Percentiles rank a stretch among this genome's conserved stretches.
Conservation (phyloP, 2,888 invertebrate genomes). For the Malachius bipustulatus region DNA sequence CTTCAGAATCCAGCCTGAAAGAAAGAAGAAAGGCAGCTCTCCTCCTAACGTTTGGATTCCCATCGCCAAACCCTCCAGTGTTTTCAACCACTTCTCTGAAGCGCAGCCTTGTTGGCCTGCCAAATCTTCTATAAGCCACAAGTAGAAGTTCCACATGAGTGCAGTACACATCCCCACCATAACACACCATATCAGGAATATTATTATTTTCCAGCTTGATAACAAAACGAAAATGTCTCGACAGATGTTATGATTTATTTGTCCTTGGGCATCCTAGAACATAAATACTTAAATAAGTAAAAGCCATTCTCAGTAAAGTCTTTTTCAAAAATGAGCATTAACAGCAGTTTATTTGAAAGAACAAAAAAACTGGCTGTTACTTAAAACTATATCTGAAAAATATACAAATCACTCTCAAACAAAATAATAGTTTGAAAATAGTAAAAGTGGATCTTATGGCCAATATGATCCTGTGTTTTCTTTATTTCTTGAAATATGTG, state of each 20-base stretch:
- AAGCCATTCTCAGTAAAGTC: no score
- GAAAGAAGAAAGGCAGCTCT: slow-evolving; percentile 77
- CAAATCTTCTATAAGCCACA: slow-evolving; percentile 72
- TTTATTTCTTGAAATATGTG: no score
- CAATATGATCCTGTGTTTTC: no score
- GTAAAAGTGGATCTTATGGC: no score
- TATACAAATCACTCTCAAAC: no score
- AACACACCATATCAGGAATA: slow-evolving; percentile 72
- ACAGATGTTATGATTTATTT: slow-evolving; percentile 53
- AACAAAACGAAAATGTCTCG: slow-evolving; percentile 57
- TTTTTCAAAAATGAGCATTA: no score
- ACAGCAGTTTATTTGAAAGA: no score
- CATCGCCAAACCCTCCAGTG: slow-evolving; percentile 36
- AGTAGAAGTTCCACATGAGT: slow-evolving; percentile 76
- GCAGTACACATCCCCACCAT: slow-evolving; percentile 75
- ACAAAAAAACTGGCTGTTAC: no score
- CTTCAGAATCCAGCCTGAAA: slow-evolving; percentile 66
- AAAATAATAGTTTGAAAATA: no score
- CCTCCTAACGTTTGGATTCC: slow-evolving; percentile 65
- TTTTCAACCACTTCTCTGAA: slow-evolving; percentile 35
- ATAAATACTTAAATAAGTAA: no score
- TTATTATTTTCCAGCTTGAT: slow-evolving; percentile 50
- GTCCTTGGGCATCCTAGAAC: slow-evolving; percentile 43
- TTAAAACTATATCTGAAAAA: no score
- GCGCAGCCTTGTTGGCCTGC: slow-evolving; percentile 37